These are phyloP conservation scores for Mycalesis mineus DNA, from an alignment of 2,888 invertebrate species.

Conservation along the genomic window DNA sequence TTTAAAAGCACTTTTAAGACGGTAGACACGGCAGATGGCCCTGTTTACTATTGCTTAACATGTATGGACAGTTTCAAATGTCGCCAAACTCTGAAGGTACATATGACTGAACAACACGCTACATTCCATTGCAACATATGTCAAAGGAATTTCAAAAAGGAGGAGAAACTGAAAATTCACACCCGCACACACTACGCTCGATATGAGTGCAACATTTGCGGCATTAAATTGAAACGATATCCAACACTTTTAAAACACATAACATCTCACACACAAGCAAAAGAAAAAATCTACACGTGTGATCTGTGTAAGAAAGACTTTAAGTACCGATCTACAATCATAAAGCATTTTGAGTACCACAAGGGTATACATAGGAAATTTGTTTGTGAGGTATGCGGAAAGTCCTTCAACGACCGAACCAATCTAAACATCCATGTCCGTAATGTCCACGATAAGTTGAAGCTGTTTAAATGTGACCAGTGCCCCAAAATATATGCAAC, in stretches of 20 bases:
- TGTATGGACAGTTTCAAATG: too few relatives aligned
- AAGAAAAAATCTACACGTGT: constrained; percentile 24
- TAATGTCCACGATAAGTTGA: constrained; percentile 34
- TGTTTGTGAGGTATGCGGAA: constrained; percentile 35
- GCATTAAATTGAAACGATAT: constrained; percentile 2
- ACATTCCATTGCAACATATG: not conserved
- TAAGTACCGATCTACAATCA: constrained; percentile 18
- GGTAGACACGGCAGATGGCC: too few relatives aligned
- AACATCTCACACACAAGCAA: not conserved
- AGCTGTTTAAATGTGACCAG: constrained; percentile 28
- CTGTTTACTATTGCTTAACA: too few relatives aligned
- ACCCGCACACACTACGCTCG: not conserved
- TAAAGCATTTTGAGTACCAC: constrained; percentile 31
- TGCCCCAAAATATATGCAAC: constrained; percentile 33
- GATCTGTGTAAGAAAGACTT: constrained; percentile 33
- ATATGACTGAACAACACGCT: not conserved
- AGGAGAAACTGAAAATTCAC: not conserved
- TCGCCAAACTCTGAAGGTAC: not conserved
- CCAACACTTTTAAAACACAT: constrained; percentile 9
- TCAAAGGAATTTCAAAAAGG: not conserved
- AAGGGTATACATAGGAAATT: constrained; percentile 26
- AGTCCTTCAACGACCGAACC: constrained; percentile 31
- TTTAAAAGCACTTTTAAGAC: too few relatives aligned
- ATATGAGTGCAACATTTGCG: constrained; percentile 23
- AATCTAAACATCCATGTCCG: constrained; percentile 32